A percentile compares a stretch with the other conserved stretches of the same genome.
These are phyloP conservation scores for Campopleginae sp. DNA, from an alignment of 2,888 invertebrate species.

Conservation along the genomic window DNA sequence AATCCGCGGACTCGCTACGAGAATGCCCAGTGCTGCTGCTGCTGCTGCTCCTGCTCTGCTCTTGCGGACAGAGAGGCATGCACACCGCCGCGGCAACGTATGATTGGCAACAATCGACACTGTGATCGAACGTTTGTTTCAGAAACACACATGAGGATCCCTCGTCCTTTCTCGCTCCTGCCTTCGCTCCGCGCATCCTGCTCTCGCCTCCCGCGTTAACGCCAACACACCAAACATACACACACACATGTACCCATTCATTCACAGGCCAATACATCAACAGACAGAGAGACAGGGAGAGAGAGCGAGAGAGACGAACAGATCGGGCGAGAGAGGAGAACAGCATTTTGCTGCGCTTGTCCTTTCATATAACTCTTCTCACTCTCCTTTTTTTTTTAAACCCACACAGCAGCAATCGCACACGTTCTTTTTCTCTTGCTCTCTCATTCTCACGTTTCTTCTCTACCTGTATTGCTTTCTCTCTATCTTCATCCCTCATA, in stretches of 20 bases:
- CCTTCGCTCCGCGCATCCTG: slow-evolving; percentile 8
- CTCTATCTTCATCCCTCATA: slow-evolving; percentile 22
- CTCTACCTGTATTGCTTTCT: slow-evolving; percentile 55
- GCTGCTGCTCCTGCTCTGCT: slow-evolving; percentile 46
- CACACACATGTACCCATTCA: not conserved
- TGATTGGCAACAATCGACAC: slow-evolving; percentile 84
- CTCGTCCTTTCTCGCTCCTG: slow-evolving; percentile 42
- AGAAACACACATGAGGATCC: slow-evolving; percentile 77
- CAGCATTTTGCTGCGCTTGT: slow-evolving; percentile 46
- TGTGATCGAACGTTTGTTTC: slow-evolving; percentile 84
- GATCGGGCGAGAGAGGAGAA: slow-evolving; percentile 18
- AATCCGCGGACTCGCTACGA: slow-evolving; percentile 78
- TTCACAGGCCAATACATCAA: slow-evolving; percentile 29
- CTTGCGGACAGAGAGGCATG: slow-evolving; percentile 63
- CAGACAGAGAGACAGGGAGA: slow-evolving; percentile 26
- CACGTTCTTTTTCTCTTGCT: slow-evolving; percentile 63
- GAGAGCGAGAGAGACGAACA: slow-evolving; percentile 14
- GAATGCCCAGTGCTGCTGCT: slow-evolving; percentile 65
- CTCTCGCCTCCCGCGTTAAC: not conserved
- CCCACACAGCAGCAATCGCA: slow-evolving; percentile 50
- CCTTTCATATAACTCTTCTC: slow-evolving; percentile 51
- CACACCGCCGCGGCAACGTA: slow-evolving; percentile 79
- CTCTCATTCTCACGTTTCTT: slow-evolving; percentile 20
- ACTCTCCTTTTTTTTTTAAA: slow-evolving; percentile 21
- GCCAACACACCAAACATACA: not conserved